Base-by-base conservation (phyloP, 2,888 invertebrate genomes). In the Pyrochroa serraticornis region DNA sequence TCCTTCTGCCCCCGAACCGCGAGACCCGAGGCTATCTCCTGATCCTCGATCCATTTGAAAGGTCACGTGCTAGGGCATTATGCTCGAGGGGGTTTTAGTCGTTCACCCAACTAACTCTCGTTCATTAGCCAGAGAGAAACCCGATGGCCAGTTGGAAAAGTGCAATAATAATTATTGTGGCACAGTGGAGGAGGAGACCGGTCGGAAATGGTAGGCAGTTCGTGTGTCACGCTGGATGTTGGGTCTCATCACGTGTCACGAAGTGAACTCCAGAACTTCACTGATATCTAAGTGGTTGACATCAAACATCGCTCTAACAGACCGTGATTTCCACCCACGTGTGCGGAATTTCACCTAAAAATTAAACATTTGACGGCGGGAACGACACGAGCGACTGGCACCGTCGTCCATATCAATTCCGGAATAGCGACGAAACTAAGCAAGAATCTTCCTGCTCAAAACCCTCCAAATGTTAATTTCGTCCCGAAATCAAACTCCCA, bases 241-340 rank as follows among this genome's bases (percentile, higher is more conserved):
- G 66, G 66, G 71, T 73, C 71, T 69, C 73, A 74, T 77, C 76
- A 76, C 73, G 75, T 75, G 76, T 77, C 77, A 76, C 76, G 76
- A 77, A 68, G 60, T 74, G 71, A 73, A 75, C 74, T 70, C 73
- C 68, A 69, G 66, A 68, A 66, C 70, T 68, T 61, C 63, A 49
- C 58, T 70, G 71, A 71, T 75, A 75, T 75, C 74, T 69, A 65
- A 66, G 68, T 70, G 68, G 74, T 71, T 75, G 77, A 76, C 76
- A 75, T 74, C 74, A 70, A 73, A 76, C 75, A 76, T 73, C 69
- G 69, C 66, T 68, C 66, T 65, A 69, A 60, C 67, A 68, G 69
- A 60, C 69, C 75, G 70, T 75, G 75, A 75, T 73, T 71, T 69
- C 73, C 69, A 67, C 75, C 74, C 73, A 75, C 76, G 69, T 70